These are phyloP conservation scores for Mesoclemmys tuberculata DNA, from an alignment of 2,113 vertebrate genomes.

Conservation along the genomic window DNA sequence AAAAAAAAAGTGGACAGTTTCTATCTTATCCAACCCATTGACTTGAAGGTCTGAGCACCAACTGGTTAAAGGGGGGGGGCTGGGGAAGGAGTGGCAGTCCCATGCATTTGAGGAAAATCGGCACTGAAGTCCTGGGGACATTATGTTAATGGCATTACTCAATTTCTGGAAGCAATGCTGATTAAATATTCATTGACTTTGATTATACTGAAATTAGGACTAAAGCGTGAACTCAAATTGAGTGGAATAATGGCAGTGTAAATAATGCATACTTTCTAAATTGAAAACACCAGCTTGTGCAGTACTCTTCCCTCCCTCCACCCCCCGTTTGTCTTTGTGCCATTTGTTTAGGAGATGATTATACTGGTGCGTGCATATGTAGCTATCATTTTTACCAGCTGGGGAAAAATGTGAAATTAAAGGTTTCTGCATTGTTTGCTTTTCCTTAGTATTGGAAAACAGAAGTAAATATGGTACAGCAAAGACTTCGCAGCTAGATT, in stretches of 20 bases:
- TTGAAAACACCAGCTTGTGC: conserved; percentile 88
- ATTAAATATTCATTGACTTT: conserved; percentile 96
- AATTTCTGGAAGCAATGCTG: conserved; percentile 89
- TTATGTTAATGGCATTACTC: conserved; percentile 92
- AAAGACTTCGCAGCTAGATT: conserved; percentile 1
- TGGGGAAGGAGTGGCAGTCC: conserved; percentile 70
- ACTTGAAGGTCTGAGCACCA: conserved; percentile 27
- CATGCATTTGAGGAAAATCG: conserved; percentile 81
- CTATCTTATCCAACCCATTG: background rate
- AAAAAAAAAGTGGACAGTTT: background rate
- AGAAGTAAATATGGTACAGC: conserved; percentile 39
- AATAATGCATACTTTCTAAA: conserved; percentile 92
- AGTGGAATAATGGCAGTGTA: conserved; percentile 90
- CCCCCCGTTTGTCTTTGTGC: conserved; percentile 78
- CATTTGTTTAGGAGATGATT: conserved; percentile 86
- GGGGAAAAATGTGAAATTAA: conserved; percentile 67
- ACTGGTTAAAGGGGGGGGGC: conserved; percentile 32
- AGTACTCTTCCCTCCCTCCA: conserved; percentile 65
- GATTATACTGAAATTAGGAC: conserved; percentile 93
- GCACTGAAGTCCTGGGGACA: conserved; percentile 84
- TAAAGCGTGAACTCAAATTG: conserved; percentile 89
- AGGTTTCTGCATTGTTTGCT: conserved; percentile 73
- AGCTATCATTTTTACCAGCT: conserved; percentile 76
- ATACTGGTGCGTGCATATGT: conserved; percentile 72
- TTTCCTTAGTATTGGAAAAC: conserved; percentile 75